A percentile compares a stretch with the other conserved stretches of the same genome.
These are phyloP conservation scores for Hapalemur alaotrensis DNA, from an alignment of 2,797 vertebrate species.

Conservation along the genomic window DNA sequence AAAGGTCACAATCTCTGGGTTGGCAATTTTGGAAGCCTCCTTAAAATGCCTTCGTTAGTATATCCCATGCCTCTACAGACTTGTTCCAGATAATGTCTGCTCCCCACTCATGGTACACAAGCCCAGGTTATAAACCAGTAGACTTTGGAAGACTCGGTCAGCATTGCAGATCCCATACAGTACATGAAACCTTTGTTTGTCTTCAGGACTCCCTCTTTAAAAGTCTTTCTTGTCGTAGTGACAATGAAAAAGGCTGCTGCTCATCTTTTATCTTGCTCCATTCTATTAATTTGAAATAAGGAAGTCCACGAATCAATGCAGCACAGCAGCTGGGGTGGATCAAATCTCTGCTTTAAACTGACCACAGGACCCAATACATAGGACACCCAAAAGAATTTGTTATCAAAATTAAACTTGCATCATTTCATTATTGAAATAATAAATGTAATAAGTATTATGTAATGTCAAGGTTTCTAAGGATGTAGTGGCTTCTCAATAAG, in stretches of 20 bases:
- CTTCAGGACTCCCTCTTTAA: background rate
- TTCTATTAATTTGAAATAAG: background rate
- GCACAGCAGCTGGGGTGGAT: accelerated
- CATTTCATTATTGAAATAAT: background rate
- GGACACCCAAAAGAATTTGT: background rate
- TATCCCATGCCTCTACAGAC: accelerated
- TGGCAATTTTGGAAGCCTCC: background rate
- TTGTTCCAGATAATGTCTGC: background rate
- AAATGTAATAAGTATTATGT: background rate
- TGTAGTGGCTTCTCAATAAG: background rate
- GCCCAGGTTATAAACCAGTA: background rate
- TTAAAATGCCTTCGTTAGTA: background rate
- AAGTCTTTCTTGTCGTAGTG: background rate
- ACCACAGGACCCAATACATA: background rate
- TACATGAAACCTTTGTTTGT: background rate
- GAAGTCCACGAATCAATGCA: accelerated
- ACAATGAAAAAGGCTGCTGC: accelerated
- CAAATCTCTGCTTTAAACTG: background rate
- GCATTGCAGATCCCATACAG: background rate
- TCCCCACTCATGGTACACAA: background rate
- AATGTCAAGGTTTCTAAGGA: background rate
- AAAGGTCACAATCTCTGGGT: background rate
- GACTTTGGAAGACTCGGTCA: background rate
- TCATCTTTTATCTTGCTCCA: background rate
- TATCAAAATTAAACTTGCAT: background rate